Base-by-base conservation (phyloP, 1,140 invertebrate species). In the Drosophila malerkotliana region DNA sequence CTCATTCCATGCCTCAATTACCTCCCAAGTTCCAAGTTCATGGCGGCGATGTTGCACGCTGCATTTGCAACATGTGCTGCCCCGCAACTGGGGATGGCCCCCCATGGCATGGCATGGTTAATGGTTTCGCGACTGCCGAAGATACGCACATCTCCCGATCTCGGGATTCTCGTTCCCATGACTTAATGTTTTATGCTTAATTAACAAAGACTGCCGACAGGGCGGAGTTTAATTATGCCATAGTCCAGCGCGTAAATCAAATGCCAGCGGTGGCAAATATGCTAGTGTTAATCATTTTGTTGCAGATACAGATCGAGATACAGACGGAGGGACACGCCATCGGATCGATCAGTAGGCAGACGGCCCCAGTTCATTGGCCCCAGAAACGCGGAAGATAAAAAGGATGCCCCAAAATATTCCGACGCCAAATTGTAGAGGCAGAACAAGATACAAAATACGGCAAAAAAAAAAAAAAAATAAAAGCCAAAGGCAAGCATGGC, bases 321-420 rank as follows among this genome's bases (percentile, higher is more conserved):
- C 49, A 30, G 9, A 41, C 39, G 14, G 41, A 14, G 15, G 44
- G 8, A 41, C 45, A 63, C 56, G 78, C 74, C 75, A 78, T 79
- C 74, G 71, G 69, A 68, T 79, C 80, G 66, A 84, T 84, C 67
- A 56, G 45, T 32, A 41, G 10, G 49, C 37, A 54, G 56, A 41
- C 63, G 63, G 49, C 18, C 18, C 18, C 18, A 18, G 83, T 72
- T 88, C 83, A 61, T 62, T 52, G 83, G 44, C 58, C 83, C 72
- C 84, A 57, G 83, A 66, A 88, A 88, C 83, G 83, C 83, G 83
- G 83, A 88, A 88, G 83, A 88, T 88, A 79, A 83, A 88, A 85
- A 87, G 82, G 82, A 87, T 87, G 83, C 82, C 79, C 78, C 83
- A 79, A 87, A 88, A 79, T 76, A 76, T 81, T 82, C 78, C 78